Evolutionary conservation across 2,113 vertebrate genomes (phyloP), one percentile per base, ranked within the genome.

Genomic region (Pollimyrus isidori): DNA sequence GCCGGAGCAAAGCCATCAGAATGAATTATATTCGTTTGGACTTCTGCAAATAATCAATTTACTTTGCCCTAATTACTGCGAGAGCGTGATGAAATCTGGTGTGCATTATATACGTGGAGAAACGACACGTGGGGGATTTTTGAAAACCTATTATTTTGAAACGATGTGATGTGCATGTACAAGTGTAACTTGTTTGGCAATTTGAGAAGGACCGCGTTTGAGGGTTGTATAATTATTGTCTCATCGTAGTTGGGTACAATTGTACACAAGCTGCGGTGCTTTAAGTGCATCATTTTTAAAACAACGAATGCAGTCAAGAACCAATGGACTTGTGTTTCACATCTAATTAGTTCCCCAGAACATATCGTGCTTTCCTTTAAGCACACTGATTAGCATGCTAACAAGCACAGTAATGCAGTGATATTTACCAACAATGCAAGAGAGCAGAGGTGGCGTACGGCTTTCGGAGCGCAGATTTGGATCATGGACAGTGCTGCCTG

Each of bases 41-140:
- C 48, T 80, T 45, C 21, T 69, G 80, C 52, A 56, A 89, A 52
- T 45, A 82, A 89, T 89, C 88, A 83, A 45, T 83, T 83, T 83
- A 84, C 48, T 56, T 50, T 89, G 73, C 76, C 76, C 76, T 53
- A 80, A 56, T 89, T 89, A 45, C 49, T 84, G 50, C 26, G 21
- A 30, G 49, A 84, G 39, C 23, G 21, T 56, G 19, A 58, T 89
- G 50, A 84, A 84, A 85, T 58, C 19, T 39, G 42, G 17, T 19
- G 87, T 87, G 50, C 30, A 19, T 21, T 10, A 26, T 10, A 17
- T 11, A 53, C 50, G 30, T 30, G 52, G 30, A 87, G 50, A 53
- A 56, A 87, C 5, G 46, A 48, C 10, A 56, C 52, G 10, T 39
- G n/a, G 45, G 26, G 23, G 13, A 89, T 80, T 80, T 49, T 42